phyloP scores from a whole-genome alignment of 1,140 invertebrate species.

The Lysiphlebus fabarum region DNA sequence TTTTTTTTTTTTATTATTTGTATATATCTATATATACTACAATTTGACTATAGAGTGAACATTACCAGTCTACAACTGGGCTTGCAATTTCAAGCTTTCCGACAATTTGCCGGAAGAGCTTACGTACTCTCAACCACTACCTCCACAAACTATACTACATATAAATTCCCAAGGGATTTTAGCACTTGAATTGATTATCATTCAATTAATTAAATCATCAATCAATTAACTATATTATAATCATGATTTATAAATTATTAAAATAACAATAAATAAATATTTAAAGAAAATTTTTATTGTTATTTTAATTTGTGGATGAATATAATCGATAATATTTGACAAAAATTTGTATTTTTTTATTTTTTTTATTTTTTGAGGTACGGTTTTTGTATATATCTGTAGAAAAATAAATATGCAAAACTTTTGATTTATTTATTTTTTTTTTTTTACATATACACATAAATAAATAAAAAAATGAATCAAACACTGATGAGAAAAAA shows the following conservation, averaged over 20 bases:
- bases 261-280: too few species aligned
- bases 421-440: too few species aligned
- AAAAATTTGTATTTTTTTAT: too few species aligned
- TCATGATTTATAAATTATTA: neutral
- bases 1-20: neutral
- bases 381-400: too few species aligned
- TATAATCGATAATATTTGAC: too few species aligned
- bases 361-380: too few species aligned
- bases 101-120: conserved; percentile 15
- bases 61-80: conserved; percentile 4
- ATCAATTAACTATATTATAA: neutral
- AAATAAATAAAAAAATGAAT: too few species aligned
- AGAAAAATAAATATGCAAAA: too few species aligned
- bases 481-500: too few species aligned
- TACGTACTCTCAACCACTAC: neutral
- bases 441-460: too few species aligned
- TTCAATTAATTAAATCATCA: conserved; percentile 17
- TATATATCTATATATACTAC: conserved; percentile 3
- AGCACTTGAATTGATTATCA: conserved; percentile 5
- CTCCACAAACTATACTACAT: neutral
- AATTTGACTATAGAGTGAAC: conserved; percentile 4
- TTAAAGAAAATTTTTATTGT: too few species aligned
- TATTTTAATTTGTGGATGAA: too few species aligned
- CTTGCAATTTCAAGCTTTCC: conserved; percentile 19
- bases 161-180: neutral